These are phyloP conservation scores for Batillaria attramentaria DNA, from an alignment of 1,140 invertebrate genomes.

Conservation along the genomic window DNA sequence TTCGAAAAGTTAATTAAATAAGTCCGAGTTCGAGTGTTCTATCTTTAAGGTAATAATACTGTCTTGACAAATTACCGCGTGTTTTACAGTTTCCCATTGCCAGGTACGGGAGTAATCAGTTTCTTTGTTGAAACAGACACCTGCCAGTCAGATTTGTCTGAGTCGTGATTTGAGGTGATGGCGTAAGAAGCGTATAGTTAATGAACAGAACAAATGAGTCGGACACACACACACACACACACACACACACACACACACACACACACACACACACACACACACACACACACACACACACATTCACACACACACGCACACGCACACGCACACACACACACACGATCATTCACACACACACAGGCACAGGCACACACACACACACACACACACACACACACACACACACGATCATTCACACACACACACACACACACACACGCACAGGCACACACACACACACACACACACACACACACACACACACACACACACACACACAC, in stretches of 20 bases:
- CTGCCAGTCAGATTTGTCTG: not conserved
- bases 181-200: not conserved
- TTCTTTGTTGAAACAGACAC: not conserved
- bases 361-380: conserved; percentile 9
- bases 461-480: conserved; percentile 11
- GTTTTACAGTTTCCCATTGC: too few relatives aligned
- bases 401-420: not conserved
- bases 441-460: conserved; percentile 26
- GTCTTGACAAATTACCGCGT: too few relatives aligned
- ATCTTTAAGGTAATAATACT: too few relatives aligned
- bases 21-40: too few relatives aligned
- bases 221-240: not conserved
- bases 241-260: not conserved
- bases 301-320: conserved; percentile 2
- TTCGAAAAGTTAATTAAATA: too few relatives aligned
- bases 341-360: not conserved
- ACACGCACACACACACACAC: conserved; percentile 7
- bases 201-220: not conserved
- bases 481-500: conserved; percentile 3
- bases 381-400: conserved; percentile 7
- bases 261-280: not conserved
- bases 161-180: not conserved
- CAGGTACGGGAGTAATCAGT: too few relatives aligned
- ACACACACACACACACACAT: not conserved
- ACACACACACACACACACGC: not conserved